Conservation (phyloP, 2,113 vertebrate species). For the Epinephelus fuscoguttatus region DNA sequence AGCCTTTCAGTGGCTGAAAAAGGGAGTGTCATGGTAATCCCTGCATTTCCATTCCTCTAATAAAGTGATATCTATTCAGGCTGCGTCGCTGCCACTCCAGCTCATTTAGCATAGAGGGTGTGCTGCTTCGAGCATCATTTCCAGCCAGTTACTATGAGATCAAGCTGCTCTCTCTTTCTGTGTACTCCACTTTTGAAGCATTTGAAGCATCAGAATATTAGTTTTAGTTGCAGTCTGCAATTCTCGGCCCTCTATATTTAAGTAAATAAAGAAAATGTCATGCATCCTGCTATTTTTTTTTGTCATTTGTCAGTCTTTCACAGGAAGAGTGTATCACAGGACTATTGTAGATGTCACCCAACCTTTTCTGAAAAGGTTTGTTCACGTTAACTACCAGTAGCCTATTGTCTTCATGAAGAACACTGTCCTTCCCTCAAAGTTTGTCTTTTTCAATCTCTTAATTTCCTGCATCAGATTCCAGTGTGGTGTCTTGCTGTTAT, state of each 20-base stretch:
- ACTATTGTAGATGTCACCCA: background rate
- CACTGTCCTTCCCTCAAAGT: background rate
- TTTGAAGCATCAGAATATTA: background rate
- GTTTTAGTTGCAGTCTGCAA: background rate
- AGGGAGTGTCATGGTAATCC: background rate
- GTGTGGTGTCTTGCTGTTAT: conserved; percentile 27
- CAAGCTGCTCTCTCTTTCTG: conserved; percentile 13
- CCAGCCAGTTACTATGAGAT: conserved; percentile 30
- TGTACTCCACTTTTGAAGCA: background rate
- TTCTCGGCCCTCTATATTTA: background rate
- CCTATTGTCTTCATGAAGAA: background rate
- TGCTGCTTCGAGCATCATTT: conserved; percentile 35
- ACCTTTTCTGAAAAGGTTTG: background rate
- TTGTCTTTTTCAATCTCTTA: conserved; percentile 16
- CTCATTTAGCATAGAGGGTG: conserved; percentile 36
- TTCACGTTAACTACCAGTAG: background rate
- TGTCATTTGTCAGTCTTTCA: background rate
- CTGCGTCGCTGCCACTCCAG: conserved; percentile 31
- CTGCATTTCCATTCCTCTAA: conserved; percentile 26
- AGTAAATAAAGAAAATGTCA: too few relatives aligned
- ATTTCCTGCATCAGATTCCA: conserved; percentile 54
- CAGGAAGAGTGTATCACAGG: background rate
- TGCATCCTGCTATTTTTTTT: background rate
- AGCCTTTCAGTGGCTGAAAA: background rate
- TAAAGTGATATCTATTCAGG: conserved; percentile 48